A percentile compares a stretch with the other conserved stretches of the same genome.
Evolutionary conservation across 2,888 invertebrate genomes (phyloP).

Genomic region (Tyria jacobaeae): DNA sequence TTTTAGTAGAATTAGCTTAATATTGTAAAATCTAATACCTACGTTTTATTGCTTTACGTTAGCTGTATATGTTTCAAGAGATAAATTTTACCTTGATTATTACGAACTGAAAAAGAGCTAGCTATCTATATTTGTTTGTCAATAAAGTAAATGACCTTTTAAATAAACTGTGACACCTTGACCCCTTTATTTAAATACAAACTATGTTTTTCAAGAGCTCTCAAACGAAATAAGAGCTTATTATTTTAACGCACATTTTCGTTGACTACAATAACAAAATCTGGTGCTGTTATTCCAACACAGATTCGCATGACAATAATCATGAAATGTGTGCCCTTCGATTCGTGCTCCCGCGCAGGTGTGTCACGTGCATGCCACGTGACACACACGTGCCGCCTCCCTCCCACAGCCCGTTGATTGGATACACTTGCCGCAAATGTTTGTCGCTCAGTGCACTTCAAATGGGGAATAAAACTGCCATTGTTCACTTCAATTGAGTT

Average conservation of each 20-base stretch:
- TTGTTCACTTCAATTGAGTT: slow-evolving; percentile 63
- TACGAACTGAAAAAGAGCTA: neutral
- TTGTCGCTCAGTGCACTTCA: slow-evolving; percentile 62
- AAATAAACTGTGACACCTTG: slow-evolving; percentile 13
- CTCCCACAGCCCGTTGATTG: slow-evolving; percentile 60
- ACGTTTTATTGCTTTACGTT: neutral
- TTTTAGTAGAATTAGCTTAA: neutral
- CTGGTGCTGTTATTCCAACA: slow-evolving; percentile 44
- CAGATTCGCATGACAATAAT: slow-evolving; percentile 41
- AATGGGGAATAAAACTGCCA: slow-evolving; percentile 67
- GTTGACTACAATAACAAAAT: slow-evolving; percentile 27
- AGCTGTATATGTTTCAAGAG: neutral
- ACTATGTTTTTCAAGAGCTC: slow-evolving; percentile 28
- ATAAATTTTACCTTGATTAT: neutral
- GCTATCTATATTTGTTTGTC: slow-evolving; percentile 8
- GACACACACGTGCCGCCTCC: slow-evolving; percentile 55
- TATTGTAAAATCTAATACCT: neutral
- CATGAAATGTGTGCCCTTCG: slow-evolving; percentile 35
- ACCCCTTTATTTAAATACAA: slow-evolving; percentile 16
- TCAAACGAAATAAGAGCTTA: slow-evolving; percentile 31
- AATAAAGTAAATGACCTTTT: slow-evolving; percentile 6
- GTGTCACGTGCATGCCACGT: slow-evolving; percentile 66
- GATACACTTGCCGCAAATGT: slow-evolving; percentile 80
- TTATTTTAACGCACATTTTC: slow-evolving; percentile 46
- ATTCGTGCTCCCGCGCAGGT: slow-evolving; percentile 61